Percentiles rank a stretch among this genome's conserved stretches.
These are phyloP conservation scores for Opisthocomus hoazin DNA, from an alignment of 2,113 vertebrate species.

Conservation along the genomic window DNA sequence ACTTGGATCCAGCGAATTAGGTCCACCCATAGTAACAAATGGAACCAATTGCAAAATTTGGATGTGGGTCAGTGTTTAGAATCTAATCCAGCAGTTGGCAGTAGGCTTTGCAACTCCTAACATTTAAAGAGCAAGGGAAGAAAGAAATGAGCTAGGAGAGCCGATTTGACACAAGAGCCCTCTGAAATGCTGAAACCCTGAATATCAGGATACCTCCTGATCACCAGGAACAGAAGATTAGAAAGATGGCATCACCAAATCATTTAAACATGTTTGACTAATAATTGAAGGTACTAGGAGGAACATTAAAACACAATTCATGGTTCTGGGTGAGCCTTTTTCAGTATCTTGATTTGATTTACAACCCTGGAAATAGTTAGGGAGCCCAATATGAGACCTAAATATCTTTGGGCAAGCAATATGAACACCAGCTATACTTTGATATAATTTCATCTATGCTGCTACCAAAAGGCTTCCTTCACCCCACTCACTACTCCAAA, in stretches of 20 bases:
- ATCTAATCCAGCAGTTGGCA: background rate
- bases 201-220: background rate
- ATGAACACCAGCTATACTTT: background rate
- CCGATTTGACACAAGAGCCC: background rate
- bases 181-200: background rate
- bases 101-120: background rate
- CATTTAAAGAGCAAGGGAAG: background rate
- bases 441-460: background rate
- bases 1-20: slow-evolving; percentile 11
- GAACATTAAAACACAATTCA: background rate
- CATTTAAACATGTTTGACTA: background rate
- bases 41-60: slow-evolving; percentile 34
- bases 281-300: background rate
- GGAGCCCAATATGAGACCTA: background rate
- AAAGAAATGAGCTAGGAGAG: background rate
- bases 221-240: background rate
- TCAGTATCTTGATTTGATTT: background rate
- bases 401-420: background rate
- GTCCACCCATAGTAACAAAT: slow-evolving; percentile 13
- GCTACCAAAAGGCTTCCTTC: slow-evolving; percentile 27
- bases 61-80: background rate
- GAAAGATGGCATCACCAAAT: background rate
- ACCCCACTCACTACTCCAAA: background rate
- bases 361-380: background rate
- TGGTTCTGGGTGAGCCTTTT: background rate